Base-by-base conservation (phyloP, 2,113 vertebrate species). In the Dolichotis patagonum region DNA sequence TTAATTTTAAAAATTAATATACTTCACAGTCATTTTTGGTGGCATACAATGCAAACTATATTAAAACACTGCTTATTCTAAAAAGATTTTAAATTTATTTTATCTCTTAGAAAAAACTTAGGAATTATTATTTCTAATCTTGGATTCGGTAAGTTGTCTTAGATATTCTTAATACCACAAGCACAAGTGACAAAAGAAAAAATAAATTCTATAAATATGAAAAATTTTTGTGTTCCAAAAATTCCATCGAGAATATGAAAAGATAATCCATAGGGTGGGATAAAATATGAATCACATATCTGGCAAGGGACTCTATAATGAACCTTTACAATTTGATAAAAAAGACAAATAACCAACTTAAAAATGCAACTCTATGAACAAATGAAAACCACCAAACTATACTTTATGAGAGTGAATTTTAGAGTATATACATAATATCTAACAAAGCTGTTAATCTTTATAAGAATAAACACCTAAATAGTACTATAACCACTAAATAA, bases 1-100 rank as follows among this genome's bases (percentile, higher is more conserved):
- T 73, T 52, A 90, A 58, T 71, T 93, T 88, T n/a, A 86, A 38
- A 78, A 88, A 58, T 83, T 78, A 85, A 60, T 22, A 43, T 9
- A 10, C 12, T 16, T 35, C 56, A 77, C 28, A 85, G 58, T 95
- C 24, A 63, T 46, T 90, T 88, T 90, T 84, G 60, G 32, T 58
- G 32, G 75, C 32, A 92, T 54, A 78, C 6, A 93, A 87, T 14
- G 19, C 20, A 92, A 83, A 69, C 28, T 75, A 85, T 85, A 91
- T 73, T 75, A 32, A 85, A 71, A 89, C 13, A 24, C 9, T 91
- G 6, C 26, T 26, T 91, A 30, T 84, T 62, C 58, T 94, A 71
- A 96, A 95, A 94, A n/a, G 2, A 63, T 88, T 78, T 88, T 94
- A 73, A 92, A 20, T 56, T 56, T 56, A 54, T 54, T 54, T 65